Conservation (phyloP, 2,888 invertebrate species). For the Pollenia angustigena region DNA sequence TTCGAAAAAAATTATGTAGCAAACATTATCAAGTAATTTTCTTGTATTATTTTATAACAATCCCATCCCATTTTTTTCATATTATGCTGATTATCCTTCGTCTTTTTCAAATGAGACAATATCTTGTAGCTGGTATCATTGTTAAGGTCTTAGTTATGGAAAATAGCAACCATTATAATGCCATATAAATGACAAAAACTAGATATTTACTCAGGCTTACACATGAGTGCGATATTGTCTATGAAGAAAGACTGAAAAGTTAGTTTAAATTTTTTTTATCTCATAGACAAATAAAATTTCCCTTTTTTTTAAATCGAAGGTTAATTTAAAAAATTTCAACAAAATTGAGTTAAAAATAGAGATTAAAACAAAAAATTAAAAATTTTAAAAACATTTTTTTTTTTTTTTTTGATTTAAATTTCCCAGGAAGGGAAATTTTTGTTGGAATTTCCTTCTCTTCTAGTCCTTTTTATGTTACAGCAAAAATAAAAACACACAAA, state of each 20-base stretch:
- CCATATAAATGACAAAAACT: constrained; percentile 14
- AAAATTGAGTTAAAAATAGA: too few species aligned
- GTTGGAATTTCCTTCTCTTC: too few species aligned
- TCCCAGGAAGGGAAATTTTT: too few species aligned
- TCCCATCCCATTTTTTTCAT: not conserved
- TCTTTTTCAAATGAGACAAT: not conserved
- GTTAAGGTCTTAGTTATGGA: constrained; percentile 10
- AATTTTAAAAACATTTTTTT: too few species aligned
- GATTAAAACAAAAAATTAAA: too few species aligned
- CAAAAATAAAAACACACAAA: too few species aligned
- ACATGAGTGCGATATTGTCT: constrained; percentile 2
- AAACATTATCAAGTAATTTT: constrained; percentile 27
- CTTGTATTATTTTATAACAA: constrained; percentile 14
- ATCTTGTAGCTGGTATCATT: not conserved
- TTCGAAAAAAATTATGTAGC: not conserved
- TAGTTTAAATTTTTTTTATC: not conserved
- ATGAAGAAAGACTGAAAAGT: not conserved
- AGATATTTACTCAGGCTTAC: not conserved
- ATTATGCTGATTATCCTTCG: constrained; percentile 58
- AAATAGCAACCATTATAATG: constrained; percentile 16
- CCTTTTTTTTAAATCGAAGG: too few species aligned
- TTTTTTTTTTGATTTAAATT: too few species aligned
- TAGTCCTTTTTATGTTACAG: too few species aligned
- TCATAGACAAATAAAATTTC: too few species aligned
- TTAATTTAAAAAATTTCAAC: too few species aligned